Percentiles rank a stretch among this genome's conserved stretches.
phyloP scores from a whole-genome alignment of 2,888 invertebrate genomes.

The Harmothoe impar region DNA sequence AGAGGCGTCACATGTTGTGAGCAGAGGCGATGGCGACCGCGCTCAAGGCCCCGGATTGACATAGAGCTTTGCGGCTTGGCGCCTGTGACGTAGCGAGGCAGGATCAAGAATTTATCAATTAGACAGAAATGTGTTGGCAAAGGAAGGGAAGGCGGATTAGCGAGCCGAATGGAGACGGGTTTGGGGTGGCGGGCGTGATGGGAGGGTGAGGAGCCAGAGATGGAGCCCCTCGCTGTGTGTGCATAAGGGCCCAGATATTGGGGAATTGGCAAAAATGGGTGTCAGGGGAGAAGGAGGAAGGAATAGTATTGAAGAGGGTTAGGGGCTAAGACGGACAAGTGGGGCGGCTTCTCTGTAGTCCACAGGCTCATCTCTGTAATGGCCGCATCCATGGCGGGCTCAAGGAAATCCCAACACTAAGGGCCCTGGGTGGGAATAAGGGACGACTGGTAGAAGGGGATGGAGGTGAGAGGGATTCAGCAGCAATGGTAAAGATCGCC shows the following conservation, averaged over 20 bases:
- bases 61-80: constrained; percentile 29
- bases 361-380: constrained; percentile 26
- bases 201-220: neutral
- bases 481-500: constrained; percentile 36
- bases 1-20: neutral
- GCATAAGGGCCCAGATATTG: neutral
- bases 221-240: neutral
- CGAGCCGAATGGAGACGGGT: neutral
- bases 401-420: constrained; percentile 12
- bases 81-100: neutral
- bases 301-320: neutral
- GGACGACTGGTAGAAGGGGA: neutral
- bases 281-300: neutral
- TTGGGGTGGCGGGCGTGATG: neutral
- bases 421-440: neutral
- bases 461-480: neutral
- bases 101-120: constrained; percentile 58
- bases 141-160: constrained; percentile 2
- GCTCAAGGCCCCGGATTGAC: constrained; percentile 12
- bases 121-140: constrained; percentile 23
- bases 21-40: neutral
- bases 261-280: constrained; percentile 25
- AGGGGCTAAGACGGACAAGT: neutral
- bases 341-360: neutral
- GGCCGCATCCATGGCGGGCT: neutral